Percentiles rank a stretch among this genome's conserved stretches.
Conservation (phyloP, 2,888 invertebrate genomes). For the Nomada goodeniana region DNA sequence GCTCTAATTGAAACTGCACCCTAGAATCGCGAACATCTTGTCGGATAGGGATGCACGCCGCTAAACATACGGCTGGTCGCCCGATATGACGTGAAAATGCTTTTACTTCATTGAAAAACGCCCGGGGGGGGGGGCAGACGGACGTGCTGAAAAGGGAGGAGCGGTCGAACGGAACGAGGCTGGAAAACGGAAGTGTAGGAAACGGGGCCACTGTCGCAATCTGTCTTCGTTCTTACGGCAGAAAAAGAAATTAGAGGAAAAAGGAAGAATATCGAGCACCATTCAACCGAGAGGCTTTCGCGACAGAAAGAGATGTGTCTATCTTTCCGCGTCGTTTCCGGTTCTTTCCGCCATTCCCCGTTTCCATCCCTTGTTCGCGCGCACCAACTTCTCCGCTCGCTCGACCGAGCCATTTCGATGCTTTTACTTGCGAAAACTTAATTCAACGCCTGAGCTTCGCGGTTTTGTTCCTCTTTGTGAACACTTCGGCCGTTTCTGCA, state of each 20-base stretch:
- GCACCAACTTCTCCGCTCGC: slow-evolving; percentile 22
- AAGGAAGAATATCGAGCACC: slow-evolving; percentile 54
- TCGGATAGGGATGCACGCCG: not conserved
- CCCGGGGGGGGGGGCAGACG: not conserved
- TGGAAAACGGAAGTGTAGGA: slow-evolving; percentile 20
- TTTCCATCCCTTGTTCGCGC: slow-evolving; percentile 14
- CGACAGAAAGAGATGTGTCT: not conserved
- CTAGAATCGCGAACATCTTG: slow-evolving; percentile 26
- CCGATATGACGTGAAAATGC: not conserved
- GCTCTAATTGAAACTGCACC: slow-evolving; percentile 60
- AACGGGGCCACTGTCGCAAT: slow-evolving; percentile 50
- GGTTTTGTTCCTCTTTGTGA: slow-evolving; percentile 20
- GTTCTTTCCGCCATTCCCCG: not conserved
- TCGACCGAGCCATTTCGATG: slow-evolving; percentile 32
- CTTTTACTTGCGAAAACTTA: slow-evolving; percentile 55
- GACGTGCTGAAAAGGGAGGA: not conserved
- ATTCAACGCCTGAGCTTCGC: slow-evolving; percentile 29
- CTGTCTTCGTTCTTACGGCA: slow-evolving; percentile 60
- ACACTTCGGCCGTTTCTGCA: slow-evolving; percentile 29
- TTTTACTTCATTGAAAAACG: not conserved
- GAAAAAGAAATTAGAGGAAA: slow-evolving; percentile 57
- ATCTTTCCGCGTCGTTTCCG: slow-evolving; percentile 23
- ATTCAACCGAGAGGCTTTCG: slow-evolving; percentile 40
- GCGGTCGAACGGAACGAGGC: slow-evolving; percentile 2
- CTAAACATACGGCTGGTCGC: slow-evolving; percentile 9